phyloP scores from a whole-genome alignment of 2,113 vertebrate species.

The Charina bottae region DNA sequence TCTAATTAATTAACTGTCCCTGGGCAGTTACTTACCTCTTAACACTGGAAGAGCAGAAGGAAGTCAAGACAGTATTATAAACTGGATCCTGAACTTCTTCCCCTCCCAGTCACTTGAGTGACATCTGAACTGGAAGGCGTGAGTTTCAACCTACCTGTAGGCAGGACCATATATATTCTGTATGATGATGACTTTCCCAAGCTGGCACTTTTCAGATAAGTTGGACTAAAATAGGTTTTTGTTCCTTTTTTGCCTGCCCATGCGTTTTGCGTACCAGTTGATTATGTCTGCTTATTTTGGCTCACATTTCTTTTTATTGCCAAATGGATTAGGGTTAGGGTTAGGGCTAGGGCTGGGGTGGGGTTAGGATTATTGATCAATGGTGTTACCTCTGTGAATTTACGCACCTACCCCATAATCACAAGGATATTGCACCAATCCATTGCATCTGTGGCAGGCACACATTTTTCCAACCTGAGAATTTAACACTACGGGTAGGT shows the following conservation, averaged over 20 bases:
- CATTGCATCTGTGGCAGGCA: not conserved
- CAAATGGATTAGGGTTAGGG: not conserved
- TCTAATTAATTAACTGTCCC: slow-evolving; percentile 64
- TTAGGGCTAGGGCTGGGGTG: not conserved
- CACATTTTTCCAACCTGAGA: not conserved
- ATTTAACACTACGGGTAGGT: not conserved
- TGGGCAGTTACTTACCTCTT: slow-evolving; percentile 47
- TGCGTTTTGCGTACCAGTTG: not conserved
- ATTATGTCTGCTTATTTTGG: not conserved
- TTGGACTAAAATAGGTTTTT: not conserved
- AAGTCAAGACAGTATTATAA: not conserved
- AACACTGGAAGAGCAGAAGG: not conserved
- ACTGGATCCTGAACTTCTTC: not conserved
- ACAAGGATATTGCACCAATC: not conserved
- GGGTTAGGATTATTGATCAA: not conserved
- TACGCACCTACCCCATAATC: not conserved
- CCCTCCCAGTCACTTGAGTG: slow-evolving; percentile 33
- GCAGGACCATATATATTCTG: not conserved
- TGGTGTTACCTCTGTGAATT: not conserved
- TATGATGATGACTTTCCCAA: not conserved
- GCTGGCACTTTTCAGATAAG: not conserved
- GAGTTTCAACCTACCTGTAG: slow-evolving; percentile 10
- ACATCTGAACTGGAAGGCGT: slow-evolving; percentile 19
- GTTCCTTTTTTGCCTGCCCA: not conserved
- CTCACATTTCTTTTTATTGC: not conserved